Evolutionary conservation across 2,888 invertebrate species (phyloP), one percentile per base, ranked within the genome.

Genomic region (Spatulosminthurus flaviceps): DNA sequence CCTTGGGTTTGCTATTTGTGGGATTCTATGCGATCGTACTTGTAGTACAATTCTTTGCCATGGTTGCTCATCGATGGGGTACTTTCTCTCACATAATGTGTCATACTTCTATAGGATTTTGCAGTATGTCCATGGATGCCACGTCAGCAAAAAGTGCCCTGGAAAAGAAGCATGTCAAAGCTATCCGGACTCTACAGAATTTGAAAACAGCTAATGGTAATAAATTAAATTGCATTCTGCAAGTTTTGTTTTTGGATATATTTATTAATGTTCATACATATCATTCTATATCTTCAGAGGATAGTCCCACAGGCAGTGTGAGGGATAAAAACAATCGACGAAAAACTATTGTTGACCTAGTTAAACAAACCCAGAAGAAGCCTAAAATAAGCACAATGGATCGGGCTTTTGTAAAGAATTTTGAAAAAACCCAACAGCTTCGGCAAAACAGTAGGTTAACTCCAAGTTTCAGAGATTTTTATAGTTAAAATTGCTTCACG

Each of bases 1-100:
- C 89, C 0, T 87, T 89, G 80, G 87, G 90, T 24, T 73, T 85
- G n/a, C 82, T 82, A 0, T 85, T 85, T 77, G 83, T 85, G 0
- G 82, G 72, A 21, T 81, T 85, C 22, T 85, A 84, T 66, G 84
- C 83, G 0, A 26, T 84, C 0, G 79, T 85, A 22, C 60, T 85
- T 19, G 64, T 79, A 0, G 80, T 82, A 0, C 85, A 85, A 69
- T 85, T 85, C 60, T 70, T 81, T 11, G 83, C 81, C 22, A 85
- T 85, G 85, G 34, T 81, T 0, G 73, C 81, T 22, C 85, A 85
- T 80, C 79, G 84, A 26, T 77, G 83, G 60, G 84, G 81, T 26
- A 85, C 85, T 0, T 81, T 84, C 26, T 66, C 79, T 26, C 85
- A 85, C 29, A 83, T 85, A 43, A 78, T 85, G 78, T 82, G 84